These are phyloP conservation scores for Pituophis catenifer DNA, from an alignment of 2,113 vertebrate genomes.

Conservation along the genomic window DNA sequence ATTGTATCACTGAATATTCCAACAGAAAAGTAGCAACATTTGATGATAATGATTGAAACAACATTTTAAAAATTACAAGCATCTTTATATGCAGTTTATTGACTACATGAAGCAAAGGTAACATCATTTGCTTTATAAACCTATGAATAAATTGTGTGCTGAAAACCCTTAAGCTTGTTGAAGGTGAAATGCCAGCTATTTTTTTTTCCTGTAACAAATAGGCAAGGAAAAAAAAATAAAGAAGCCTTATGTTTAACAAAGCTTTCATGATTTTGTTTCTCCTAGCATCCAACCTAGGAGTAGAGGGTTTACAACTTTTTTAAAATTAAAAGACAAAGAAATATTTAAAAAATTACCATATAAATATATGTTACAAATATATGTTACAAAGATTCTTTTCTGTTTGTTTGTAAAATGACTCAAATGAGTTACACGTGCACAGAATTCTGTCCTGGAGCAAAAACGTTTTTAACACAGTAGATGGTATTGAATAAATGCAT, in stretches of 20 bases:
- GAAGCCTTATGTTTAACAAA: conserved; percentile 45
- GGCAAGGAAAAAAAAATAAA: conserved; percentile 45
- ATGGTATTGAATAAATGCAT: conserved; percentile 70
- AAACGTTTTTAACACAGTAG: conserved; percentile 63
- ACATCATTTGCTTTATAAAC: conserved; percentile 71
- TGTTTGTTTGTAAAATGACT: conserved; percentile 69
- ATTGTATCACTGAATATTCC: not conserved
- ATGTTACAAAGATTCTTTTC: conserved; percentile 72
- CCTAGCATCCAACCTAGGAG: conserved; percentile 50
- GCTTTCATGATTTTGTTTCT: conserved; percentile 19
- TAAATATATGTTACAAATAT: conserved; percentile 80
- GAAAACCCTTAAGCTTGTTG: conserved; percentile 55
- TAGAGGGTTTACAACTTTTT: conserved; percentile 64
- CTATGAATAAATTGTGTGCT: conserved; percentile 57
- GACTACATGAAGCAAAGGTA: conserved; percentile 77
- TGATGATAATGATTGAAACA: conserved; percentile 21
- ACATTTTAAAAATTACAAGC: conserved; percentile 40
- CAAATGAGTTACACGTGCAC: conserved; percentile 72
- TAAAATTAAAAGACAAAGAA: conserved; percentile 76
- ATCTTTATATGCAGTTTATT: conserved; percentile 79
- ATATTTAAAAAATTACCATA: conserved; percentile 67
- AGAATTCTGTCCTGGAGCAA: conserved; percentile 60
- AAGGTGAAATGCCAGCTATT: conserved; percentile 50
- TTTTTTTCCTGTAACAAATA: conserved; percentile 50
- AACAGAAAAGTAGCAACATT: not conserved